Base-by-base conservation (phyloP, 2,113 vertebrate species). In the Megaceryle maxima region DNA sequence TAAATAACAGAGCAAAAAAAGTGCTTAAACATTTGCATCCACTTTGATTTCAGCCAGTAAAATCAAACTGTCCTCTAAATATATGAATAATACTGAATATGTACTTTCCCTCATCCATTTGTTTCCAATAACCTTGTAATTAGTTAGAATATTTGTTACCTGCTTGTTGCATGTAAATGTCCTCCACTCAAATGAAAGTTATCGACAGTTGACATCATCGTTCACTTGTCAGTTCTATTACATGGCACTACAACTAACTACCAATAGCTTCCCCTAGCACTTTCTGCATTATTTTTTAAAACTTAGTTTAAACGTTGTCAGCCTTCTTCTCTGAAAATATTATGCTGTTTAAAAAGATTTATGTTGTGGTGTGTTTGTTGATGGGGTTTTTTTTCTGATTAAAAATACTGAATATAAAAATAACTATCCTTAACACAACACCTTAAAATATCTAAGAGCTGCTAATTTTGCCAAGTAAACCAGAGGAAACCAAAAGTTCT, bases 61-160 rank as follows among this genome's bases (percentile, higher is more conserved):
- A 97, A 98, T 93, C 95, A 97, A 98, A 96, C 90, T 78, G 80
- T 95, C 68, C 66, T 96, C 95, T 93, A 95, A 87, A 94, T 87
- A 95, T 59, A 89, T n/a, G 76, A 97, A 90, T 98, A 98, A 98
- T 97, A 98, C 98, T 98, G 98, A 95, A 95, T 91, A 94, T 63
- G 69, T 76, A 90, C 46, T 93, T 78, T 88, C 82, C 95, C 29
- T 90, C 83, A 76, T 88, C 94, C 60, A 90, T 68, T 92, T 94
- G 64, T 76, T 96, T 92, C 72, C 51, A 94, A 88, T 70, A 95
- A 79, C 50, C 44, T 81, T 16, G 1, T 16, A 64, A 18, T 74
- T 72, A 87, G 41, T 66, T 53, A 75, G 19, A 74, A 12, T 62
- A 51, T 21, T 83, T 72, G 75, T 17, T 60, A 48, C 56, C 46